These are phyloP conservation scores for Gnathonemus echidnorhynchus DNA, from an alignment of 2,113 vertebrate species.

Conservation along the genomic window DNA sequence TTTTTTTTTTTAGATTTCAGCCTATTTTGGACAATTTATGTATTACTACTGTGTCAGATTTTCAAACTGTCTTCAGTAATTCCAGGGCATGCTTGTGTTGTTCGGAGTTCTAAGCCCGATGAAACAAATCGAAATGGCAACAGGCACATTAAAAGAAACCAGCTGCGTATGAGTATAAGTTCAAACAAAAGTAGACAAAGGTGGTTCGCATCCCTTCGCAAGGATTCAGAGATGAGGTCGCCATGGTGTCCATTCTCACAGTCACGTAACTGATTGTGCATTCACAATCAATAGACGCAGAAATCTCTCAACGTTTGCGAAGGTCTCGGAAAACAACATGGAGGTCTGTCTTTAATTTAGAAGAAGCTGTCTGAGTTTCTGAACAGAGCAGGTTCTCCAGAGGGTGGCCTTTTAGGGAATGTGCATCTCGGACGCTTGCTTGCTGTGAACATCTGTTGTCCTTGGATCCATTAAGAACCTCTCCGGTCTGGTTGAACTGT, in stretches of 20 bases:
- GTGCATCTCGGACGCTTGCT: neutral
- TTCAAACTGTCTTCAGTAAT: neutral
- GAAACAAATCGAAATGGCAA: neutral
- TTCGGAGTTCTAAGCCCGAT: neutral
- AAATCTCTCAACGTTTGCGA: neutral
- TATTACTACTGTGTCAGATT: slow-evolving; percentile 2
- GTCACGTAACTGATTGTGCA: neutral
- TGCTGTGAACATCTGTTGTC: neutral
- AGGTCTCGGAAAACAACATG: neutral
- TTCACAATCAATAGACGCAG: neutral
- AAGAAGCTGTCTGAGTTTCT: neutral
- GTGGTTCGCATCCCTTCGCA: neutral
- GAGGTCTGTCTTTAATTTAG: neutral
- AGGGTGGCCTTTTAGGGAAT: neutral
- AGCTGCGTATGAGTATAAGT: neutral
- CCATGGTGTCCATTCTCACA: neutral
- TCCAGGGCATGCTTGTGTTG: slow-evolving; percentile 2
- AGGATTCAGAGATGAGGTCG: neutral
- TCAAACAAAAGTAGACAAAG: neutral
- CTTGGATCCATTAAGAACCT: neutral
- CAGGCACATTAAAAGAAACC: neutral
- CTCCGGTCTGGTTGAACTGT: neutral
- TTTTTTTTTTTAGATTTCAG: neutral
- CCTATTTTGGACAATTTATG: neutral
- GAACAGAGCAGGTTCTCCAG: neutral